Conservation (phyloP, 2,888 invertebrate species). For the Micoletzkya japonica region DNA sequence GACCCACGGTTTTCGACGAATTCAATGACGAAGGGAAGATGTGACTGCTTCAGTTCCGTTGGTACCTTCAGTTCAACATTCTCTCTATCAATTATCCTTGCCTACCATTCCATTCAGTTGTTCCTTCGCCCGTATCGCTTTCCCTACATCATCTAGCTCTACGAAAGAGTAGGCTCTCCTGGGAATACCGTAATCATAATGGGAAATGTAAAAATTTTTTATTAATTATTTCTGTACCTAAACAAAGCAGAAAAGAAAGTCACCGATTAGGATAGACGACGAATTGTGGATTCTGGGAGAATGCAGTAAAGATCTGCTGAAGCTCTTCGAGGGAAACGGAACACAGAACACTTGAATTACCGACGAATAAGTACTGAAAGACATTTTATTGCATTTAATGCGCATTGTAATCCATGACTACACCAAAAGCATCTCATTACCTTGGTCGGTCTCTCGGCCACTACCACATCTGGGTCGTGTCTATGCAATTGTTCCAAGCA, state of each 20-base stretch:
- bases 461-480: slow-evolving; percentile 45
- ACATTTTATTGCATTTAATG: neutral
- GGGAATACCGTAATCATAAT: neutral
- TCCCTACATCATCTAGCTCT: slow-evolving; percentile 33
- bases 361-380: slow-evolving; percentile 47
- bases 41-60: slow-evolving; percentile 36
- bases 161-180: slow-evolving; percentile 49
- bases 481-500: slow-evolving; percentile 42
- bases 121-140: slow-evolving; percentile 29
- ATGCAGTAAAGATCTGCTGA: slow-evolving; percentile 40
- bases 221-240: neutral
- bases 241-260: neutral
- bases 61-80: slow-evolving; percentile 1
- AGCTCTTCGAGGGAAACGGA: slow-evolving; percentile 51
- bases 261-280: slow-evolving; percentile 48
- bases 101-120: slow-evolving; percentile 40
- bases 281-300: slow-evolving; percentile 38
- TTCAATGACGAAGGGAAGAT: slow-evolving; percentile 47
- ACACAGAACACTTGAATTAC: slow-evolving; percentile 52
- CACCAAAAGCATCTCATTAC: slow-evolving; percentile 31
- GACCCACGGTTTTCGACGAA: slow-evolving; percentile 41
- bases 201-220: neutral
- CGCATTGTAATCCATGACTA: too few species aligned
- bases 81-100: neutral
- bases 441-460: slow-evolving; percentile 41